These are phyloP conservation scores for Coremacera marginata DNA, from an alignment of 2,888 invertebrate genomes.

Conservation along the genomic window DNA sequence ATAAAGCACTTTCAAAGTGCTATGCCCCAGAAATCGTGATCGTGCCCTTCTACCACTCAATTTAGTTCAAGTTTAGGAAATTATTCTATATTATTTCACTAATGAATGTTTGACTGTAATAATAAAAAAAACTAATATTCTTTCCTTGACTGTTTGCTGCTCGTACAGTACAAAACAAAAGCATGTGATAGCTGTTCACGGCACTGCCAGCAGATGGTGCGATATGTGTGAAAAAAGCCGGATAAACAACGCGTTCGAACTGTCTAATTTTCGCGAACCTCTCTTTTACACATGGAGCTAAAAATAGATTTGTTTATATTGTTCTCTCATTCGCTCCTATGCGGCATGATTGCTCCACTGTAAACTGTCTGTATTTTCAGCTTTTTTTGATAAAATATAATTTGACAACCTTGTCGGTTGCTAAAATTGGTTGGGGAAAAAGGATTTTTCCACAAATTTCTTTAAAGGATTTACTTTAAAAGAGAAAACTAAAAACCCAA, in stretches of 20 bases:
- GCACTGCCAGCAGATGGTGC: neutral
- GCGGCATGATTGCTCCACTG: too few species aligned
- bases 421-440: neutral
- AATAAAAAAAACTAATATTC: too few species aligned
- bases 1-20: too few species aligned
- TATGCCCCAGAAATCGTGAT: too few species aligned
- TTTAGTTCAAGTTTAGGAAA: too few species aligned
- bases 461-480: neutral
- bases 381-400: neutral
- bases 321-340: constrained; percentile 28
- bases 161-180: neutral
- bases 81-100: too few species aligned
- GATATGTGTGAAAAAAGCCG: neutral
- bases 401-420: constrained; percentile 9
- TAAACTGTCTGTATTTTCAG: too few species aligned
- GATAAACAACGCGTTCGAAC: constrained; percentile 28
- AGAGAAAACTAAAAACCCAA: neutral
- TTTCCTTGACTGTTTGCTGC: neutral
- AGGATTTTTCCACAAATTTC: neutral
- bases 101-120: too few species aligned
- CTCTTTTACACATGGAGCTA: constrained; percentile 19
- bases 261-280: constrained; percentile 20
- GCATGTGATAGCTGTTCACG: neutral
- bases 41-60: too few species aligned
- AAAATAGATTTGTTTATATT: constrained; percentile 40